These are phyloP conservation scores for Siniperca undulata DNA, from an alignment of 2,797 vertebrate species.

Conservation along the genomic window DNA sequence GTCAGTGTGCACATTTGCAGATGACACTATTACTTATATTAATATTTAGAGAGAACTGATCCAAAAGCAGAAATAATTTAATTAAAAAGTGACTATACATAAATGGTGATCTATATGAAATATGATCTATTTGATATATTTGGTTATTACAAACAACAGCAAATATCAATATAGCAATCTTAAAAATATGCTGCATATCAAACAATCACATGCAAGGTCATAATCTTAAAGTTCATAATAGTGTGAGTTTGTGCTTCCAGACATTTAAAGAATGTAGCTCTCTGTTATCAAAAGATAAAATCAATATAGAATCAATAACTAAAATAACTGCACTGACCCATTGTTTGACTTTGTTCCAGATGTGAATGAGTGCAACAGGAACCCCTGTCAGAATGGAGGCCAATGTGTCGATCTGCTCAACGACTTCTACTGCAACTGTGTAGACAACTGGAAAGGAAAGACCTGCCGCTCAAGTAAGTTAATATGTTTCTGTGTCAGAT, in stretches of 20 bases:
- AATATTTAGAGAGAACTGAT: not conserved
- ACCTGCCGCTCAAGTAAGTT: constrained; percentile 93
- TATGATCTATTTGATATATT: not conserved
- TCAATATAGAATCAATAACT: not conserved
- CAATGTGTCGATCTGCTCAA: constrained; percentile 91
- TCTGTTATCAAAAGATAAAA: not conserved
- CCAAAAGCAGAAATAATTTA: not conserved
- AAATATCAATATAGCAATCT: not conserved
- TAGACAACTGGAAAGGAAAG: constrained; percentile 96
- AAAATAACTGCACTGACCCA: not conserved
- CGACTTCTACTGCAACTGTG: constrained; percentile 94
- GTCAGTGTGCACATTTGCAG: constrained; percentile 34
- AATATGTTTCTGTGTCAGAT: not conserved
- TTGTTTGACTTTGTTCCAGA: constrained; percentile 80
- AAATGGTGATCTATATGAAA: not conserved
- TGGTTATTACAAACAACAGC: not conserved
- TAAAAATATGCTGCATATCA: not conserved
- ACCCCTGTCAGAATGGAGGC: constrained; percentile 93
- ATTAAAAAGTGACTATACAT: too few species aligned
- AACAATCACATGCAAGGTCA: not conserved
- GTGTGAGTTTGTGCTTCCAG: not conserved
- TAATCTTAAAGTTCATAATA: not conserved
- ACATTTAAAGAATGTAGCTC: not conserved
- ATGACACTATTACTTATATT: constrained; percentile 31
- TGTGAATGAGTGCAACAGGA: constrained; percentile 92